Evolutionary conservation across 2,113 vertebrate species (phyloP).

Genomic region (Pomatostomus ruficeps): DNA sequence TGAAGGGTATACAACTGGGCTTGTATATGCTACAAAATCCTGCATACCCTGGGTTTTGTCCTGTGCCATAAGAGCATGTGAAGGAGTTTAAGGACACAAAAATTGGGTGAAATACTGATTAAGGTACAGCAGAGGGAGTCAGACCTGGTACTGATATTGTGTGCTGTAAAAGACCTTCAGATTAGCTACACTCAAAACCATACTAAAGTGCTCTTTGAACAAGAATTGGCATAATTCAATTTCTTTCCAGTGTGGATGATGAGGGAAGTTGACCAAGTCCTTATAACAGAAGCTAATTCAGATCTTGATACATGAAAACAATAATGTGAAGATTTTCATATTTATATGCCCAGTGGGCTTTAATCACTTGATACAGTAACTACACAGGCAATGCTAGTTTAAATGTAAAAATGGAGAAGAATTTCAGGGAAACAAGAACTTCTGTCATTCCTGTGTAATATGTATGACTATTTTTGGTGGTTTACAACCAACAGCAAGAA

Average conservation of each 20-base stretch:
- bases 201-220: neutral
- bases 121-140: neutral
- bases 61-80: neutral
- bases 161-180: neutral
- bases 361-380: neutral
- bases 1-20: neutral
- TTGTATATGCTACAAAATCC: neutral
- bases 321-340: neutral
- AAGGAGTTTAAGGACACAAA: neutral
- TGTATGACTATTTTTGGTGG: neutral
- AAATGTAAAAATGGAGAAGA: neutral
- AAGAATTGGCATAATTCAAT: neutral
- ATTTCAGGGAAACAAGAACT: neutral
- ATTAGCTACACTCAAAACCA: neutral
- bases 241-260: neutral
- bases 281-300: neutral
- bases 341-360: neutral
- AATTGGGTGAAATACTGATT: neutral
- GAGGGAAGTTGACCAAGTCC: neutral
- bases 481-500: neutral
- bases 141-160: fast-evolving
- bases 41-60: fast-evolving
- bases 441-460: neutral
- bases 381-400: neutral
- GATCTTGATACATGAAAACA: neutral